Base-by-base conservation (phyloP, 2,113 vertebrate species). In the human (Homo sapiens) region DNA sequence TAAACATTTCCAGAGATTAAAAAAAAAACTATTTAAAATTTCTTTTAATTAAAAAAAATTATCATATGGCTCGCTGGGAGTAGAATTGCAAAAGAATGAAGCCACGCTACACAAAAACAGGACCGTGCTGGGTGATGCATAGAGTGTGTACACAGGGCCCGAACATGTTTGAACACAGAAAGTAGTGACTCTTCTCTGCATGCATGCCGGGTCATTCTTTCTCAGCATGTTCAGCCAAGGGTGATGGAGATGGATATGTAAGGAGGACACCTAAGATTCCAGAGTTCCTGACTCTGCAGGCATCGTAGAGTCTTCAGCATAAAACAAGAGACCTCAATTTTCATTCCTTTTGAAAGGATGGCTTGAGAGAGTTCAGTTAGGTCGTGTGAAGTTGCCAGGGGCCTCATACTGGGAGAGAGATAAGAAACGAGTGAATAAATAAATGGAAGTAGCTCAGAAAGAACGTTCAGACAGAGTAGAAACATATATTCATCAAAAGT, bases 121-220 rank as follows among this genome's bases (percentile, higher is more conserved):
- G 43, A 25, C 3, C 1, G 8, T 43, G 20, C 23, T 1, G 10
- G n/a, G 23, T 22, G 14, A 35, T 8, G 20, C 8, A 5, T 3
- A 22, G 23, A 25, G 48, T 14, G 16, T 22, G 35, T 45, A 32
- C 32, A 55, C 2, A 12, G 78, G 7, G 1, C 38, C n/a, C 57
- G 68, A 2, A 12, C 20, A 2, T 12, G 2, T 2, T 0, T 2
- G 20, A 22, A 30, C 8, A 5, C 7, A 8, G 30, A 20, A n/a
- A 59, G 20, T 4, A 3, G 1, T 13, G 30, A 40, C 18, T 23
- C 13, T 25, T 20, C 2, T 25, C 32, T 0, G 57, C 1, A 2
- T 5, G 7, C 27, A 2, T 0, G 22, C 70, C 6, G 18, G 38
- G 16, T 13, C 14, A 2, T 76, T 93, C 55, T 30, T 81, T 93